Conservation (phyloP, 2,113 vertebrate genomes). For the Tylochromis polylepis region DNA sequence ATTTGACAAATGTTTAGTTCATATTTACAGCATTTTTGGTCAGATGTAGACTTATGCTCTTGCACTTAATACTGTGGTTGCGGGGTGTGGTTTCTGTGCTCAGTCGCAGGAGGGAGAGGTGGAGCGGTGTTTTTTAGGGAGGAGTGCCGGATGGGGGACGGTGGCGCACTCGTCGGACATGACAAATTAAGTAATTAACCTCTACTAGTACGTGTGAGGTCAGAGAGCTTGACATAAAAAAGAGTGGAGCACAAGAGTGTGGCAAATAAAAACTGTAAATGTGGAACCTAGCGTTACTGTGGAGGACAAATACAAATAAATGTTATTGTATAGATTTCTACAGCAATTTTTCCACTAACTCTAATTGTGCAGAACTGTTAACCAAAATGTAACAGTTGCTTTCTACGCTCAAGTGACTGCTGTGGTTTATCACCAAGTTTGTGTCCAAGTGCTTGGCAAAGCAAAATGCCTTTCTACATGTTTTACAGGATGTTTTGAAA, state of each 20-base stretch:
- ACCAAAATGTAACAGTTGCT: neutral
- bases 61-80: neutral
- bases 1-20: neutral
- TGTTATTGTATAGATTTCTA: neutral
- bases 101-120: neutral
- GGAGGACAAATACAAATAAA: neutral
- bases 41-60: neutral
- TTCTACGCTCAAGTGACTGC: neutral
- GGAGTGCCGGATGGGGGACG: neutral
- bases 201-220: neutral
- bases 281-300: too few species aligned
- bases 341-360: too few species aligned
- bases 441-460: neutral
- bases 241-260: neutral
- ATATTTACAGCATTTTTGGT: neutral
- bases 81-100: neutral
- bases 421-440: neutral
- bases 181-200: neutral
- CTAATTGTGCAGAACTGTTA: neutral
- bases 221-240: neutral
- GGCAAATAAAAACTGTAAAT: neutral
- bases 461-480: neutral
- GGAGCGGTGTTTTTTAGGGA: neutral
- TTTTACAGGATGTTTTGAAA: neutral
- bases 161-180: neutral